Percentiles rank a stretch among this genome's conserved stretches.
Conservation (phyloP, 2,113 vertebrate species). For the Psophia crepitans region DNA sequence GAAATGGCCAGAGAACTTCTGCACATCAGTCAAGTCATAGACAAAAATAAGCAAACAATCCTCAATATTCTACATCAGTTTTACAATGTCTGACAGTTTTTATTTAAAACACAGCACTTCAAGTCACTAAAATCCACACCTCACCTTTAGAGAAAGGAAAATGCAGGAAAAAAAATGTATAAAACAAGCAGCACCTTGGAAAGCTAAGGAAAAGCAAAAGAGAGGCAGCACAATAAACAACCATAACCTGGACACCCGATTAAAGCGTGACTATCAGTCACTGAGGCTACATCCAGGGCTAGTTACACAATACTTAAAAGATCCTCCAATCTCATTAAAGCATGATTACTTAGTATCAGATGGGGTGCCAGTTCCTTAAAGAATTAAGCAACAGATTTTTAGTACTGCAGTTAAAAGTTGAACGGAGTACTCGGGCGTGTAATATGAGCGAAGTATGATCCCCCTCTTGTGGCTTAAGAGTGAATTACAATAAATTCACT, state of each 20-base stretch:
- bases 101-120: background rate
- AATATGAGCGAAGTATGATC: background rate
- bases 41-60: background rate
- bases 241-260: background rate
- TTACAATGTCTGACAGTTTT: background rate
- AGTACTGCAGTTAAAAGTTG: background rate
- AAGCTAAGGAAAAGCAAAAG: background rate
- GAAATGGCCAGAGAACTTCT: background rate
- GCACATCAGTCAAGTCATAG: background rate
- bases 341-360: background rate
- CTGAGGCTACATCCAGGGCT: background rate
- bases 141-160: background rate
- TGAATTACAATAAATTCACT: background rate
- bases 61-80: background rate
- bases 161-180: background rate
- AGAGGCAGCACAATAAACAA: background rate
- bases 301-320: background rate
- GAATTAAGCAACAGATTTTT: background rate
- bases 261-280: fast-evolving
- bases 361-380: background rate
- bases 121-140: background rate
- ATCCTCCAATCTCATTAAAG: background rate
- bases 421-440: background rate
- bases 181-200: background rate
- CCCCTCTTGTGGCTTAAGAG: background rate